Base-by-base conservation (phyloP, 2,888 invertebrate genomes). In the Eumacrocentrus americanus region DNA sequence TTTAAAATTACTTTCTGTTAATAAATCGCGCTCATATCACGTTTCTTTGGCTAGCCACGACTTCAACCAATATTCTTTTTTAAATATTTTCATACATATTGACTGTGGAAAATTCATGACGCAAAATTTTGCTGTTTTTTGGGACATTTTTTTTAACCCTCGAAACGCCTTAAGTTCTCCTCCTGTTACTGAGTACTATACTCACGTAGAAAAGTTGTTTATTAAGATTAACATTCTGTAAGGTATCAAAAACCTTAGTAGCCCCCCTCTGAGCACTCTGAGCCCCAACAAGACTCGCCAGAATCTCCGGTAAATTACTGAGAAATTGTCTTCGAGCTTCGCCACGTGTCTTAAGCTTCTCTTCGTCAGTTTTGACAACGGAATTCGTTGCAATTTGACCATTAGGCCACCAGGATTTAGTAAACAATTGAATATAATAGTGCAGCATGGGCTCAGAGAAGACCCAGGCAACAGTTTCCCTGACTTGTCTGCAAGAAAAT, bases 201-300 rank as follows among this genome's bases (percentile, higher is more conserved):
- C 92, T 89, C 79, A 94, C 95, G 83, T 95, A 95, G 83, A 94
- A 91, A 42, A 95, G 83, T 75, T 95, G 94, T 76, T 95, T 95
- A 81, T 95, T 95, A 75, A 94, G 89, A 73, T 88, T 87, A 64
- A 88, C 88, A 81, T 94, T 89, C 81, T 95, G 95, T 67, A 95
- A 82, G 51, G 91, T 90, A 77, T 92, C 89, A 81, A 95, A 95
- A 60, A 95, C 88, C 81, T 94, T 94, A 67, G 88, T 87, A 0
- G 92, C 89, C 46, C 95, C 95, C 67, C 90, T 86, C 67, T 90
- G 89, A 23, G 93, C 91, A 54, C 92, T 91, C 78, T 90, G 91
- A 58, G 91, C 90, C 18, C 95, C 95, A 55, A 95, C 91, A 58
- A 95, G 83, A 75, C 91, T 92, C 64, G 89, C 89, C 67, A 95